Base-by-base conservation (phyloP, 2,888 invertebrate species). In the Podabrus alpinus region DNA sequence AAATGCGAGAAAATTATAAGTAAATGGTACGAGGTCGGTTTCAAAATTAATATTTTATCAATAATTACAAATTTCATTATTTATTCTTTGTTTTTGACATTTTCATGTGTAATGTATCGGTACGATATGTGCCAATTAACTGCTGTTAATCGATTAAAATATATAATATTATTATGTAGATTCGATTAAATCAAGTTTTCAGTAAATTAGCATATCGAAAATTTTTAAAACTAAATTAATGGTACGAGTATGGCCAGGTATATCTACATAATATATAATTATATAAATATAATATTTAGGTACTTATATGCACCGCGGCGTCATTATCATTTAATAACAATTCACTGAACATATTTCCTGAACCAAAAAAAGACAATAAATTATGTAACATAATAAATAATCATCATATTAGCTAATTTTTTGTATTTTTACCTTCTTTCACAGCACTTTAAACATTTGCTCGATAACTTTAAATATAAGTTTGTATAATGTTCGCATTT, bases 1-100 rank as follows among this genome's bases (percentile, higher is more conserved):
- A 45, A 45, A n/a, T 45, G 45, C 45, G 45, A 45, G 45, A 45
- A 45, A n/a, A 45, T 45, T 45, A 45, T 45, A 45, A 70, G 59
- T 71, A 71, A 71, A 71, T 71, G 71, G 64, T 66, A 71, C 71
- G 71, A 71, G 71, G 71, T 60, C 71, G 67, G 19, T 45, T 45
- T 45, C 13, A 45, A 45, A 45, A 45, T 45, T 45, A 45, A 45
- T 45, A n/a, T 45, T 45, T 45, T 45, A 45, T 45, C 45, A 45
- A 45, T 45, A 45, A 45, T 45, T 45, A 7, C 45, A 45, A 45
- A 45, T 45, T 45, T 45, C n/a, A n/a, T 45, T 45, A 45, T 45
- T 45, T 7, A 45, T 45, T n/a, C 45, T n/a, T n/a, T 45, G n/a
- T 45, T 45, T 45, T 45, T 45, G 45, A 45, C 45, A n/a, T 45